Percentiles rank a stretch among this genome's conserved stretches.
Evolutionary conservation across 2,797 vertebrate species (phyloP).

Genomic region (Tiaroga cobitis): DNA sequence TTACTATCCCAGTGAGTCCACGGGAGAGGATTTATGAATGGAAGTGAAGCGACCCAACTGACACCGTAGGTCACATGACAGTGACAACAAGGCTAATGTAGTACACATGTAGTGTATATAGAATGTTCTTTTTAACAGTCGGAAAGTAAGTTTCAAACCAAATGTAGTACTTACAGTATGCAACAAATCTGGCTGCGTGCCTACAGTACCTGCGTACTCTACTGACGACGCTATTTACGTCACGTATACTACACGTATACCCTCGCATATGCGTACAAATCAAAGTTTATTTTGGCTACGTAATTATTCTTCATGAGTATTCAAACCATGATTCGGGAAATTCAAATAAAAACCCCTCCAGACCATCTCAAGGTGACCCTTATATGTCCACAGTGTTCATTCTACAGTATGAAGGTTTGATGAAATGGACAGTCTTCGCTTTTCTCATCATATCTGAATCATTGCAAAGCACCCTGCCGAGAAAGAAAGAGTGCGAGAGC

Average conservation of each 20-base stretch:
- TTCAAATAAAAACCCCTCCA: not conserved
- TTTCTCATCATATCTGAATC: conserved; percentile 31
- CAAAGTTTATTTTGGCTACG: not conserved
- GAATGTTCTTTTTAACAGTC: too few relatives aligned
- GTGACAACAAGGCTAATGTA: too few relatives aligned
- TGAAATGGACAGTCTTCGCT: conserved; percentile 14
- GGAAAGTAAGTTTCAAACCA: not conserved
- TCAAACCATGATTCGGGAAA: not conserved
- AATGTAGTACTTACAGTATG: not conserved
- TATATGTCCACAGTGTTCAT: not conserved
- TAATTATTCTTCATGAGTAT: not conserved
- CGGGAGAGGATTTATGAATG: too few relatives aligned
- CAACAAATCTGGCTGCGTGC: not conserved
- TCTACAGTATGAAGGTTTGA: conserved; percentile 4
- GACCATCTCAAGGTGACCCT: conserved; percentile 31
- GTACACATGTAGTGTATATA: too few relatives aligned
- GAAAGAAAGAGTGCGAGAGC: not conserved
- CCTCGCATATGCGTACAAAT: not conserved
- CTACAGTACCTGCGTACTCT: not conserved
- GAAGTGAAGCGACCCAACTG: too few relatives aligned
- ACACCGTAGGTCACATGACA: too few relatives aligned
- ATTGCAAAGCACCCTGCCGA: not conserved
- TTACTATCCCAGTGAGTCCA: too few relatives aligned
- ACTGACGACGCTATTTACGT: not conserved
- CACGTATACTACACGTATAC: not conserved